Evolutionary conservation across 2,113 vertebrate genomes (phyloP), one percentile per base, ranked within the genome.

Genomic region (Chaetura pelagica): DNA sequence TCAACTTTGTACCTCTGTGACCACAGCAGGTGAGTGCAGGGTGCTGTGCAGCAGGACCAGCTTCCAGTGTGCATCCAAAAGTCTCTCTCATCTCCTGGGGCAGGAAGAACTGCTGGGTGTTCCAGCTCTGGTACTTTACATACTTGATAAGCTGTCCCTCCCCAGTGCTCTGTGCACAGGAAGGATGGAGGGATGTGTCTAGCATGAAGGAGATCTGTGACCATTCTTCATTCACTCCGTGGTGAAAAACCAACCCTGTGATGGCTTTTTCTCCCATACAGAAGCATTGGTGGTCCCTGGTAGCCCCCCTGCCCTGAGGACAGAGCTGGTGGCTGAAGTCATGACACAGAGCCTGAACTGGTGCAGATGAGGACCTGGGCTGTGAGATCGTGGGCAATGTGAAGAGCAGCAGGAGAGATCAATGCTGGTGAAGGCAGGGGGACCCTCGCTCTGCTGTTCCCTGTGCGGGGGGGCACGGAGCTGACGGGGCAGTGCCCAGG

Each of bases 91-190:
- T 10, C 54, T 82, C 66, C 71, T 68, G 61, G 27, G 71, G 64
- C 75, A 83, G 82, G 46, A 73, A 59, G 27, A 29, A 32, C 29
- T 15, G 20, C 9, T 0, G 0, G 21, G 30, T 57, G 24, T 34
- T 35, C 26, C 22, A 68, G 74, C 82, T 54, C 57, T 34, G 51
- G 30, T 54, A 24, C 3, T 0, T 69, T 8, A 59, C 40, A 16
- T 17, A 20, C 87, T 61, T 20, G 68, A 7, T 19, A 34, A 87
- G 34, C 42, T 74, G 55, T 63, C 42, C 64, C 30, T 71, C 27
- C 38, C 54, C 1, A 1, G 34, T 22, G 15, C 0, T 0, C 35
- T 1, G 2, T 58, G 63, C 73, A 35, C 71, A 49, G 34, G 29
- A 78, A n/a, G n/a, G 59, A 34, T 10, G 77, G 57, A 82, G 34